Base-by-base conservation (phyloP, 37 sponge, comb jelly and placozoan genomes). In the Dysidea cf. avara region DNA sequence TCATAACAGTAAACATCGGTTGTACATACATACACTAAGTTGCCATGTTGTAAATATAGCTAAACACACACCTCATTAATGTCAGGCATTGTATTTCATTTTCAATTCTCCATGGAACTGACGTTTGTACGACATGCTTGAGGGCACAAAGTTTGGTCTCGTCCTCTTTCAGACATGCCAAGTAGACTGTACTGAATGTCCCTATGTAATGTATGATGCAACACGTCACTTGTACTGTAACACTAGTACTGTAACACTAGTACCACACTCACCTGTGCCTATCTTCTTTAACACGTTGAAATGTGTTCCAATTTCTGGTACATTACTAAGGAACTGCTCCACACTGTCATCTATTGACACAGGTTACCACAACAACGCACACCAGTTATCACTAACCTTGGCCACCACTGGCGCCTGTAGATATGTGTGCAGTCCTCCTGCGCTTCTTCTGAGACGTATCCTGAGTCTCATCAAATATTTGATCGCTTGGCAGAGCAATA, bases 111-210 rank as follows among this genome's bases (percentile, higher is more conserved):
- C 72, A 54, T 17, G 92, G 74, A 24, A 89, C 71, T 11, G 91
- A 92, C 35, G 92, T 93, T 22, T 94, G 98, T n/a, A 93, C 79
- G 35, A 97, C 67, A 38, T 94, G 86, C 77, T 97, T 97, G 49
- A 97, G 60, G 13, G 98, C 98, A 59, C 84, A 84, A n/a, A 54
- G 56, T 51, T 61, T 36, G 17, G 72, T 46, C 0, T 69, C 38
- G 35, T 39, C 18, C 16, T 50, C 67, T 64, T 84, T 89, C 58
- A 82, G 47, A 9, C 39, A 38, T 14, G 86, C 93, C 31, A 81
- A 68, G 74, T 78, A 96, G 58, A 96, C 96, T 13, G 88, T 82
- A 51, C 96, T 91, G 63, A 96, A 96, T 25, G 96, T 96, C 13
- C 96, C 96, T 90, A 64, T 26, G 33, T 34, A n/a, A 29, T 50